Evolutionary conservation across 2,113 vertebrate species (phyloP), one percentile per base, ranked within the genome.

Genomic region (Bettongia penicillata): DNA sequence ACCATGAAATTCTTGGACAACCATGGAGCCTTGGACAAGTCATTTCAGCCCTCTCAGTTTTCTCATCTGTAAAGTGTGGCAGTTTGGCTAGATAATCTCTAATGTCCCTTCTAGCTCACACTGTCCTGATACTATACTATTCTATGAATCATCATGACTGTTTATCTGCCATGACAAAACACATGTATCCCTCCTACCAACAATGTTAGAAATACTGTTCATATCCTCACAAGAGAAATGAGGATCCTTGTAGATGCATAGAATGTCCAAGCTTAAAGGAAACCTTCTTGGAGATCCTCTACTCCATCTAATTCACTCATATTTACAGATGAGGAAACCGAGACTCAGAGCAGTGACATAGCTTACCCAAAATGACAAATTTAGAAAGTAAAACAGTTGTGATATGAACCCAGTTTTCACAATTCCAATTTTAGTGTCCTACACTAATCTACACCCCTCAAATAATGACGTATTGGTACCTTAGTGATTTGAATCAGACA

Each of bases 401-500:
- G n/a, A 84, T n/a, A 84, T 43, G n/a, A 84, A 84, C 19, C 68
- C 37, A 77, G 14, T n/a, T 77, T n/a, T 77, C 14, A 1, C 37
- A 84, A 22, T 22, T 84, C 68, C 37, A 43, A 84, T n/a, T 84
- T 84, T 84, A 43, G 68, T 77, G 43, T 0, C 3, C 57, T 68
- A 68, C 28, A 12, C n/a, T 37, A 77, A 43, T 84, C 14, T 8
- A 93, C 95, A 61, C 14, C 61, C 28, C 91, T 95, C 61, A 89
- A 6, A 92, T n/a, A 43, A 94, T 93, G 37, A 37, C 90, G 55
- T 84, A 94, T 84, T 91, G 55, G 57, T 89, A 55, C 50, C 57
- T 91, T 55, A 53, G 92, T 84, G 68, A 53, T 89, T 61, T 94
- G 91, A 19, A 93, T 96, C 95, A 93, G 91, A 91, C 89, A 92